Percentiles rank a stretch among this genome's conserved stretches.
phyloP scores from a whole-genome alignment of 2,113 vertebrate species.

The Brachyhypopomus occidentalis region DNA sequence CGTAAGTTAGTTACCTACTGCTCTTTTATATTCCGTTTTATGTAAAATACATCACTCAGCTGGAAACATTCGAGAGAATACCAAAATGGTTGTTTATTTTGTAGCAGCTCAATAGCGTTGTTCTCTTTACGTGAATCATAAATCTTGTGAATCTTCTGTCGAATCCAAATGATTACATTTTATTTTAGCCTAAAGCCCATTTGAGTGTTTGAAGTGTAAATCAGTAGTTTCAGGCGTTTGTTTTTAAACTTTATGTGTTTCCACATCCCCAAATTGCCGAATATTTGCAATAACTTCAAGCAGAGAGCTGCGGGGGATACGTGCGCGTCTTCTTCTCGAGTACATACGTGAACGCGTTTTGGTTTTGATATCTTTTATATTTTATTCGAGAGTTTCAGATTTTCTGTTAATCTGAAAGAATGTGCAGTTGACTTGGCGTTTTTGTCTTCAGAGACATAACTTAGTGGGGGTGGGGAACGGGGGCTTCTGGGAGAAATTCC shows the following conservation, averaged over 20 bases:
- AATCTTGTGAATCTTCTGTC: background rate
- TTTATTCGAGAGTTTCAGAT: background rate
- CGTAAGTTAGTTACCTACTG: conserved; percentile 75
- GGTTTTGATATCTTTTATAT: background rate
- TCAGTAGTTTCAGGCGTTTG: background rate
- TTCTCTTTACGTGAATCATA: background rate
- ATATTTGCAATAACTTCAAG: too few relatives aligned
- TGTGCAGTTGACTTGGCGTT: background rate
- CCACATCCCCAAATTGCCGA: background rate
- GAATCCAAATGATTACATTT: background rate
- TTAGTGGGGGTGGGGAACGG: background rate
- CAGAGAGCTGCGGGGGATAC: too few relatives aligned
- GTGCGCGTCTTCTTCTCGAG: too few relatives aligned
- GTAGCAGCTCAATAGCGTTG: background rate
- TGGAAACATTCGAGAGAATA: background rate
- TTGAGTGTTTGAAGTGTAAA: background rate
- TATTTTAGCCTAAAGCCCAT: background rate
- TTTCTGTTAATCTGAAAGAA: background rate
- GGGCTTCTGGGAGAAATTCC: conserved; percentile 21
- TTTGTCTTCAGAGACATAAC: background rate
- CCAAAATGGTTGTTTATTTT: background rate
- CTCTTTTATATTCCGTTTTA: conserved; percentile 10
- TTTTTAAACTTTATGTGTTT: background rate
- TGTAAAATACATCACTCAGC: background rate
- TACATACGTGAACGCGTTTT: background rate